Conservation (phyloP, 2,797 vertebrate genomes). For the Emydoidea blandingii region DNA sequence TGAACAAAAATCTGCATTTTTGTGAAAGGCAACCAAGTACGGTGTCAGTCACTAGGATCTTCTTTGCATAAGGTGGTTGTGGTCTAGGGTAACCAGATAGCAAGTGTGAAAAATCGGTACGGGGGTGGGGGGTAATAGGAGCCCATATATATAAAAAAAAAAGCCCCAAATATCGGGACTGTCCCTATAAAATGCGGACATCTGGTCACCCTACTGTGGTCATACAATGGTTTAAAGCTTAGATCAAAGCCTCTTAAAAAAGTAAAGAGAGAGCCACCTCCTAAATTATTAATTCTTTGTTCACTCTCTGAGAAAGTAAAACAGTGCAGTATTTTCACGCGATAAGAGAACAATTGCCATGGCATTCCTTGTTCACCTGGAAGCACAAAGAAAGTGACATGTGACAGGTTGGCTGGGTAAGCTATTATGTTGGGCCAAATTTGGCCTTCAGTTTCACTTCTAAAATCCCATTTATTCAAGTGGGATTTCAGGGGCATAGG, state of each 20-base stretch:
- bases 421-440: neutral
- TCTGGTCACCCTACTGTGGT: neutral
- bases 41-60: neutral
- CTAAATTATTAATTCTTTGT: neutral
- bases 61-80: neutral
- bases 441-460: neutral
- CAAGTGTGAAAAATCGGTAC: no score
- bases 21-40: neutral
- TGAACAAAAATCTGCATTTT: neutral
- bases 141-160: no score
- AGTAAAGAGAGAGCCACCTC: neutral
- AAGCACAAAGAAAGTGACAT: neutral
- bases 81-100: neutral
- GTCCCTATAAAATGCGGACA: no score
- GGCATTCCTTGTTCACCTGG: neutral
- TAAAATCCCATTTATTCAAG: neutral
- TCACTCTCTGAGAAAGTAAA: neutral
- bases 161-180: no score
- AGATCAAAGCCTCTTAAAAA: neutral
- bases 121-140: no score
- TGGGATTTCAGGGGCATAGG: neutral
- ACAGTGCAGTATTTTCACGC: neutral
- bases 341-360: neutral
- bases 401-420: neutral
- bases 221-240: neutral